phyloP scores from a whole-genome alignment of 2,113 vertebrate species.

The Scomber colias region DNA sequence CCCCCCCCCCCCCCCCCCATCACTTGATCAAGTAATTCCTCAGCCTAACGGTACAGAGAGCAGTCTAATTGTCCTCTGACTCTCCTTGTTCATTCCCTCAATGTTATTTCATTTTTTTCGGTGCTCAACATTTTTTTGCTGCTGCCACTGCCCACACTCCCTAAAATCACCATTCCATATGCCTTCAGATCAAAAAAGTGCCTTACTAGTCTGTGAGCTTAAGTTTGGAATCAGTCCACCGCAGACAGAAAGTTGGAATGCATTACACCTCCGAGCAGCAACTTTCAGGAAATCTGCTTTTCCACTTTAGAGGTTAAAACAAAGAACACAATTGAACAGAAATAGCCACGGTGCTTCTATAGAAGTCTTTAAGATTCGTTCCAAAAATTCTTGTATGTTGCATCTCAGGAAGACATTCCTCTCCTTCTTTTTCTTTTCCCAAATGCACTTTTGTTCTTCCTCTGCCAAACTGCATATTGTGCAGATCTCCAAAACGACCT shows the following conservation, averaged over 20 bases:
- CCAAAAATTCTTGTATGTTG: slow-evolving; percentile 4
- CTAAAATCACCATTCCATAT: slow-evolving; percentile 59
- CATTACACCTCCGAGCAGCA: slow-evolving; percentile 20
- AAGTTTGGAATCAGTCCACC: slow-evolving; percentile 36
- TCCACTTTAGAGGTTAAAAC: slow-evolving; percentile 30
- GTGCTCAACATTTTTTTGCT: neutral
- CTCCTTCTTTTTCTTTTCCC: slow-evolving; percentile 1
- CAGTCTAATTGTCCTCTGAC: neutral
- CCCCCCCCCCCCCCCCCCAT: neutral
- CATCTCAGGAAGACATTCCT: slow-evolving; percentile 53
- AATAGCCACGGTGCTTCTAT: neutral
- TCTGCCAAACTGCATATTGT: slow-evolving; percentile 27
- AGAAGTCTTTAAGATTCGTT: slow-evolving; percentile 31
- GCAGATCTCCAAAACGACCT: slow-evolving; percentile 14
- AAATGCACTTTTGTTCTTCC: slow-evolving; percentile 51
- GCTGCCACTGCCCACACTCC: slow-evolving; percentile 11
- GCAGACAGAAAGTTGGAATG: slow-evolving; percentile 29
- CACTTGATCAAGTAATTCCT: neutral
- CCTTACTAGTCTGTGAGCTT: slow-evolving; percentile 22
- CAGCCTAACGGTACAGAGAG: neutral
- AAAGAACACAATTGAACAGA: slow-evolving; percentile 38
- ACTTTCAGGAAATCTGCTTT: slow-evolving; percentile 46
- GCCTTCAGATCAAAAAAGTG: slow-evolving; percentile 46
- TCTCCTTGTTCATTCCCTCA: neutral
- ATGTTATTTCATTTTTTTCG: neutral